phyloP scores from a whole-genome alignment of 2,113 vertebrate species.

The Cercocebus atys region DNA sequence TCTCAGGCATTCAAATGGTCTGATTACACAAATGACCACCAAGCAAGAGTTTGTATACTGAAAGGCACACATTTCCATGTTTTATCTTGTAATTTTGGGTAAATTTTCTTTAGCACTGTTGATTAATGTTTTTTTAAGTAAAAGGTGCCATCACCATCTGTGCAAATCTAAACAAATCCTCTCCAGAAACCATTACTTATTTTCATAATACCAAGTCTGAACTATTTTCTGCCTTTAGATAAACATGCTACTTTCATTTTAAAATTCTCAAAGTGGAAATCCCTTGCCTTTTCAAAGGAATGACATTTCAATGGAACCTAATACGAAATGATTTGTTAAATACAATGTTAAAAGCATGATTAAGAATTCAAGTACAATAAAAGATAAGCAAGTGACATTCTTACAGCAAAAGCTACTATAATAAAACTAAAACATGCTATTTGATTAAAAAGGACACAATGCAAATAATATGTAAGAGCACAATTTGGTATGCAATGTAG shows the following conservation, averaged over 20 bases:
- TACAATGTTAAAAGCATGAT: conserved; percentile 87
- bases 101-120: conserved; percentile 75
- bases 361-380: conserved; percentile 91
- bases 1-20: conserved; percentile 59
- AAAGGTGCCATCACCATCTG: conserved; percentile 83
- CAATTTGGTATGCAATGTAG: conserved; percentile 90
- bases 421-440: conserved; percentile 86
- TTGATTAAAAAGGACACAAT: conserved; percentile 89
- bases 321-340: conserved; percentile 82
- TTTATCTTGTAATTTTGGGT: conserved; percentile 72
- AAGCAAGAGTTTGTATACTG: conserved; percentile 76
- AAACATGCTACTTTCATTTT: conserved; percentile 62
- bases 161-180: conserved; percentile 86
- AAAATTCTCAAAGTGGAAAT: conserved; percentile 77
- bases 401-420: conserved; percentile 84
- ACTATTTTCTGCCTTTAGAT: conserved; percentile 77
- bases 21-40: conserved; percentile 62
- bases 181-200: conserved; percentile 82
- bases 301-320: conserved; percentile 81
- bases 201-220: conserved; percentile 87
- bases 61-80: conserved; percentile 83
- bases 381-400: conserved; percentile 86
- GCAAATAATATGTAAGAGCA: conserved; percentile 91
- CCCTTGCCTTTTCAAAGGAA: conserved; percentile 85
- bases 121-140: conserved; percentile 67